These are phyloP conservation scores for Sitodiplosis mosellana DNA, from an alignment of 1,140 invertebrate genomes.

Conservation along the genomic window DNA sequence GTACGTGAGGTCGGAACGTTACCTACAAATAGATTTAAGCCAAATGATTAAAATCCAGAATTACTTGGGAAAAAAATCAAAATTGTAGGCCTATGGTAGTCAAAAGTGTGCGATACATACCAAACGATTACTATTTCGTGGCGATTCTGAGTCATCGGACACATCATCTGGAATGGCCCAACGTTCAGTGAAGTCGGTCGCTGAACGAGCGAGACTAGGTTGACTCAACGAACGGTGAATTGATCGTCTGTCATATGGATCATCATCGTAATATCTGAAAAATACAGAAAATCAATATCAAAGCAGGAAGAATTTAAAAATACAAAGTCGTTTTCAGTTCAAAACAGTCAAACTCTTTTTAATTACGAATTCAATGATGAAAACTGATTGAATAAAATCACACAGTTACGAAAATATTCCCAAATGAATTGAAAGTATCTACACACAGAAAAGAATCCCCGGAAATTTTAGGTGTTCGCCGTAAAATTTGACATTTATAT, in stretches of 20 bases:
- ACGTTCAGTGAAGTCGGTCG: constrained; percentile 66
- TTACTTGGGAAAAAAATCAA: too few relatives aligned
- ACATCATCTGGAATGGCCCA: constrained; percentile 46
- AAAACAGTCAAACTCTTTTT: too few relatives aligned
- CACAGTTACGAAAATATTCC: too few relatives aligned
- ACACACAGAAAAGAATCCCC: too few relatives aligned
- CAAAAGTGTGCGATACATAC: neutral
- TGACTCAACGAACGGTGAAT: constrained; percentile 58
- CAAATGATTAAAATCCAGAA: neutral
- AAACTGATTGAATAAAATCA: too few relatives aligned
- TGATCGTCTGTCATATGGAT: constrained; percentile 28
- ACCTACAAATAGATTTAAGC: neutral
- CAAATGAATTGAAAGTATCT: neutral
- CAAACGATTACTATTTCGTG: neutral
- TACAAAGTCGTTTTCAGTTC: too few relatives aligned
- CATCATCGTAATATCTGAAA: constrained; percentile 20
- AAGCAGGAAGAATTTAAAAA: too few relatives aligned
- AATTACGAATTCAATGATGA: too few relatives aligned
- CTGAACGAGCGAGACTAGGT: constrained; percentile 63
- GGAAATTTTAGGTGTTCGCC: too few relatives aligned
- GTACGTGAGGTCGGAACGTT: constrained; percentile 7
- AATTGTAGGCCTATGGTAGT: too few relatives aligned
- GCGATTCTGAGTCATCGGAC: constrained; percentile 17
- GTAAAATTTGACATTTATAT: too few relatives aligned
- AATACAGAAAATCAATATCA: too few relatives aligned